Conservation (phyloP, 2,113 vertebrate species). For the Ptilonorhynchus violaceus region DNA sequence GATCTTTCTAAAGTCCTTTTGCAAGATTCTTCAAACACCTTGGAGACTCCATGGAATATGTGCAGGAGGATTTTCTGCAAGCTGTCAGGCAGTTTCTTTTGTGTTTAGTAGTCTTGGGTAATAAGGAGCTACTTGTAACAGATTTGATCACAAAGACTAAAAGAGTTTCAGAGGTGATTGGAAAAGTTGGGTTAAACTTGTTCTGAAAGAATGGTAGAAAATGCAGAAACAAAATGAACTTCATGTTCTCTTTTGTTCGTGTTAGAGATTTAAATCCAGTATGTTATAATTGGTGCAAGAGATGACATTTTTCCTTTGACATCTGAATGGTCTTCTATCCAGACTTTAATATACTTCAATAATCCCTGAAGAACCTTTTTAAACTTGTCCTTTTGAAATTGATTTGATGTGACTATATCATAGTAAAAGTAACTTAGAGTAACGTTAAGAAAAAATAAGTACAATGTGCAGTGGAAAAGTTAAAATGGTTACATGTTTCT, state of each 20-base stretch:
- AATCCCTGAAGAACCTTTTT: neutral
- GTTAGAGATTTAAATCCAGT: neutral
- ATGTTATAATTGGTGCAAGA: neutral
- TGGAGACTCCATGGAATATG: neutral
- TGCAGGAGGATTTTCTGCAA: neutral
- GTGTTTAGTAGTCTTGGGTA: neutral
- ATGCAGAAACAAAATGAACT: neutral
- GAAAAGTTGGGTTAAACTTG: neutral
- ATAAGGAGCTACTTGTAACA: neutral
- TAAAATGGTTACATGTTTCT: neutral
- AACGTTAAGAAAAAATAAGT: neutral
- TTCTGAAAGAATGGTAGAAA: neutral
- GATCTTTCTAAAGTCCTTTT: neutral
- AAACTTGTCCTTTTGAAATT: neutral
- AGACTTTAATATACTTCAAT: neutral
- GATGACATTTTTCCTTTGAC: neutral
- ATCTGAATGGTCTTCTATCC: neutral
- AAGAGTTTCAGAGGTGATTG: neutral
- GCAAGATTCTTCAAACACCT: neutral
- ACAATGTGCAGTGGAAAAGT: neutral
- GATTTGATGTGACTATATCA: neutral
- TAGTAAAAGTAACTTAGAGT: neutral
- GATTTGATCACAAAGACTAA: neutral
- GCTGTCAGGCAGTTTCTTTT: neutral
- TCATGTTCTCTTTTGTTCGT: neutral